Evolutionary conservation across 1,140 invertebrate species (phyloP).

Genomic region (Atta texana): DNA sequence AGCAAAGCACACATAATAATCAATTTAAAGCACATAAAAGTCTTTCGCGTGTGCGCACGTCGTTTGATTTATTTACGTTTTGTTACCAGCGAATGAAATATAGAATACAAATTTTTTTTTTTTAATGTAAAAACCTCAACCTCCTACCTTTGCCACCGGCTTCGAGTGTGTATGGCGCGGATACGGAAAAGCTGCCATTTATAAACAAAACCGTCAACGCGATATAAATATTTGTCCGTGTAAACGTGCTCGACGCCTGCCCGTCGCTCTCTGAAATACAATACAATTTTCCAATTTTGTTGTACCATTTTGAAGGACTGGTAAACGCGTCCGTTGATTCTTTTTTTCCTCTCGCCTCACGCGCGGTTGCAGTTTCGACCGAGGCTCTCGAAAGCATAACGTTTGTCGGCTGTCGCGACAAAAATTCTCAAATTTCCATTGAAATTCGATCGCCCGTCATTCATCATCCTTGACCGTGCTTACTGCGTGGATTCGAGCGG

Average conservation of each 20-base stretch:
- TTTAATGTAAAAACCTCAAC: slow-evolving; percentile 37
- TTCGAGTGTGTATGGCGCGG: slow-evolving; percentile 5
- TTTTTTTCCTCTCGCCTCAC: slow-evolving; percentile 34
- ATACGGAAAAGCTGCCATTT: slow-evolving; percentile 57
- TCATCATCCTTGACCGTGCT: slow-evolving; percentile 40
- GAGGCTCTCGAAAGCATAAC: slow-evolving; percentile 33
- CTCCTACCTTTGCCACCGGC: slow-evolving; percentile 13
- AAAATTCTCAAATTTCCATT: slow-evolving; percentile 49
- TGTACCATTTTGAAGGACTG: slow-evolving; percentile 37
- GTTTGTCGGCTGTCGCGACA: neutral
- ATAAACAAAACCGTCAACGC: slow-evolving; percentile 57
- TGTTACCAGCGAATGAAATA: slow-evolving; percentile 44
- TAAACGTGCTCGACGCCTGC: slow-evolving; percentile 47
- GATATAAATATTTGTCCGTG: slow-evolving; percentile 60
- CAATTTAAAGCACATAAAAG: slow-evolving; percentile 54
- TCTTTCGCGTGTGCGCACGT: neutral
- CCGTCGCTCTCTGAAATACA: slow-evolving; percentile 56
- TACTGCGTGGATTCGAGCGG: neutral
- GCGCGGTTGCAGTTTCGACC: slow-evolving; percentile 35
- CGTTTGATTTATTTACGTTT: slow-evolving; percentile 56
- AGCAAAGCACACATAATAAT: slow-evolving; percentile 36
- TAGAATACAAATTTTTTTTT: slow-evolving; percentile 36
- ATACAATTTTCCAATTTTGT: slow-evolving; percentile 65
- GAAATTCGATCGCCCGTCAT: slow-evolving; percentile 37
- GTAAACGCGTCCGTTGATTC: slow-evolving; percentile 25